phyloP scores from a whole-genome alignment of 2,797 vertebrate species.

The Ctenopoma multispine region DNA sequence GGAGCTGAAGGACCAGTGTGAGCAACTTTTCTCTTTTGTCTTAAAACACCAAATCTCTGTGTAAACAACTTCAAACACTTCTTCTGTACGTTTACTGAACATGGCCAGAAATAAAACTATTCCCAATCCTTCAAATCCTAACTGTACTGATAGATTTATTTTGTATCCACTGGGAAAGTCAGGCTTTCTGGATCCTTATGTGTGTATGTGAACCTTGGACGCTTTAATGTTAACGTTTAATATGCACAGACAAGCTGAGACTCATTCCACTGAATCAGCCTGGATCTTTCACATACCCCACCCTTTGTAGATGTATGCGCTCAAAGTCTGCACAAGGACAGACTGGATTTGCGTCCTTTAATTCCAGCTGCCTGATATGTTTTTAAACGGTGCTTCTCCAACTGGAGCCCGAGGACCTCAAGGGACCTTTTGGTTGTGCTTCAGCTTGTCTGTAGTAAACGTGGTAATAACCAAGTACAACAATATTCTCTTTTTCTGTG shows the following conservation, averaged over 20 bases:
- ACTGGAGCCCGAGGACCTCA: slow-evolving; percentile 4
- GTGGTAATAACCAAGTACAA: slow-evolving; percentile 2
- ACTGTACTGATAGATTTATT: slow-evolving; percentile 1
- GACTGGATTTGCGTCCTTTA: slow-evolving; percentile 31
- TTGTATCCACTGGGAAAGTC: slow-evolving; percentile 15
- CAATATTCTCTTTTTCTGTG: too few species aligned
- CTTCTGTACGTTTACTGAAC: background rate
- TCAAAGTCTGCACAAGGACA: slow-evolving; percentile 36
- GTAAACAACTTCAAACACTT: background rate
- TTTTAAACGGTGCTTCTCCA: slow-evolving; percentile 16
- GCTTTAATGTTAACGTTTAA: slow-evolving; percentile 55
- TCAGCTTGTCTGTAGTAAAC: slow-evolving; percentile 1
- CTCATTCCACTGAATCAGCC: slow-evolving; percentile 62
- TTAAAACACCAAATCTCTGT: background rate
- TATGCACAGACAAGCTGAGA: slow-evolving; percentile 73
- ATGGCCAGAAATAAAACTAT: background rate
- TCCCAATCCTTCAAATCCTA: background rate
- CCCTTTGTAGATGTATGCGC: slow-evolving; percentile 32
- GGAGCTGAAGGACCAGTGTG: background rate
- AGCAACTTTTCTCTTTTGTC: background rate
- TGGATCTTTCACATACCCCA: slow-evolving; percentile 52
- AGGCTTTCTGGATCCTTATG: slow-evolving; percentile 10
- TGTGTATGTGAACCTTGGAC: slow-evolving; percentile 38
- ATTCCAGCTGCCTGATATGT: slow-evolving; percentile 30
- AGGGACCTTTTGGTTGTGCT: slow-evolving; percentile 1